Percentiles rank a stretch among this genome's conserved stretches.
These are phyloP conservation scores for Chrosomus eos DNA, from an alignment of 2,797 vertebrate genomes.

Conservation along the genomic window DNA sequence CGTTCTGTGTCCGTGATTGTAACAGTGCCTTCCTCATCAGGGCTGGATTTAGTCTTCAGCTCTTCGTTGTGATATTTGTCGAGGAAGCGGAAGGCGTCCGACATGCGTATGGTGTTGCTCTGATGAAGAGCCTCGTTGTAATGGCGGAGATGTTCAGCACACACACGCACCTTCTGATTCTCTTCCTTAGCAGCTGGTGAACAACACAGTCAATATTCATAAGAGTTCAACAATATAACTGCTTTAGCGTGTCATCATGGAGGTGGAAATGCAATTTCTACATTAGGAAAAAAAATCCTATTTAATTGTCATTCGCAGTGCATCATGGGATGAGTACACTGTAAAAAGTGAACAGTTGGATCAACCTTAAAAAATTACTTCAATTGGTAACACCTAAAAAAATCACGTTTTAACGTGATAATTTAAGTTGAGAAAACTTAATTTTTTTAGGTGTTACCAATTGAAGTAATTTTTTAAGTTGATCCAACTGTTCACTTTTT, in stretches of 20 bases:
- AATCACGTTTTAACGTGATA: no score
- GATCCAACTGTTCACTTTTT: no score
- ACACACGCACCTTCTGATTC: slow-evolving; percentile 85
- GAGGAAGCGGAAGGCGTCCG: slow-evolving; percentile 88
- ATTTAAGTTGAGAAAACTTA: no score
- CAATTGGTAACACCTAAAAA: no score
- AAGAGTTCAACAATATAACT: background rate
- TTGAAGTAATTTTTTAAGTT: no score
- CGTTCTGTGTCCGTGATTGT: slow-evolving; percentile 82
- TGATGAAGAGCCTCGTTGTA: slow-evolving; percentile 93
- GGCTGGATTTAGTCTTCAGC: slow-evolving; percentile 79
- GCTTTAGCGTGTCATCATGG: background rate
- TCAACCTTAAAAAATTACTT: no score
- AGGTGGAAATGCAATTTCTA: background rate
- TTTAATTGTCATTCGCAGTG: background rate
- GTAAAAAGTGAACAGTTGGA: no score
- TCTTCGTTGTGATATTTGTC: slow-evolving; percentile 85
- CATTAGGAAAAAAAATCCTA: background rate
- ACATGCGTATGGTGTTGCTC: slow-evolving; percentile 91
- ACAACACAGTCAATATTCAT: slow-evolving; percentile 12
- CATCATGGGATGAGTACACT: background rate
- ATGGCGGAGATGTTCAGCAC: slow-evolving; percentile 88
- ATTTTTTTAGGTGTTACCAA: no score
- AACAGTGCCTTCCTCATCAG: slow-evolving; percentile 73
- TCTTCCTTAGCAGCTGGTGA: slow-evolving; percentile 86